phyloP scores from a whole-genome alignment of 2,797 vertebrate species.

The Oceanodroma leucorhoa region DNA sequence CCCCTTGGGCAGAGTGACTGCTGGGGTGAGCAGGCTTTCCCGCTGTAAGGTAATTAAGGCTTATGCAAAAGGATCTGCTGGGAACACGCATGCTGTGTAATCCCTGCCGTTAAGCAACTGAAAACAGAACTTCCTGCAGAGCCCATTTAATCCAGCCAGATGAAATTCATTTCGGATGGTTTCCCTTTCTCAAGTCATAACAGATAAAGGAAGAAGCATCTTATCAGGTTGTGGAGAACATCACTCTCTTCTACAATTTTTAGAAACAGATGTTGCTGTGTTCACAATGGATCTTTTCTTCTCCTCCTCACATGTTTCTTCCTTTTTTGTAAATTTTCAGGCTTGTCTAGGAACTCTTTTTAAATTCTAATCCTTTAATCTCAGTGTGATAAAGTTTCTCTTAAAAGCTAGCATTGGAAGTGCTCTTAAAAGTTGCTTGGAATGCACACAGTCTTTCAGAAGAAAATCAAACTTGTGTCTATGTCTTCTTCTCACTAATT shows the following conservation, averaged over 20 bases:
- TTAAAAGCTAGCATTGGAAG: background rate
- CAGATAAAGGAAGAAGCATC: background rate
- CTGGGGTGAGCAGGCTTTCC: background rate
- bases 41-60: background rate
- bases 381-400: background rate
- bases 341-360: background rate
- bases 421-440: background rate
- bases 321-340: background rate
- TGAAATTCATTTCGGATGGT: background rate
- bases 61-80: background rate
- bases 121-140: background rate
- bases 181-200: background rate
- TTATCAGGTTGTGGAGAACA: background rate
- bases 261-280: accelerated
- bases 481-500: background rate
- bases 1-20: background rate
- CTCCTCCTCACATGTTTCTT: background rate
- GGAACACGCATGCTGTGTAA: background rate
- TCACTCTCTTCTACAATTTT: background rate
- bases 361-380: background rate
- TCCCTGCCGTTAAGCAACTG: background rate
- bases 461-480: background rate
- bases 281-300: background rate
- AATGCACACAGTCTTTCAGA: background rate
- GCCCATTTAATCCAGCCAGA: background rate